These are phyloP conservation scores for Tillus elongatus DNA, from an alignment of 2,888 invertebrate genomes.

Conservation along the genomic window DNA sequence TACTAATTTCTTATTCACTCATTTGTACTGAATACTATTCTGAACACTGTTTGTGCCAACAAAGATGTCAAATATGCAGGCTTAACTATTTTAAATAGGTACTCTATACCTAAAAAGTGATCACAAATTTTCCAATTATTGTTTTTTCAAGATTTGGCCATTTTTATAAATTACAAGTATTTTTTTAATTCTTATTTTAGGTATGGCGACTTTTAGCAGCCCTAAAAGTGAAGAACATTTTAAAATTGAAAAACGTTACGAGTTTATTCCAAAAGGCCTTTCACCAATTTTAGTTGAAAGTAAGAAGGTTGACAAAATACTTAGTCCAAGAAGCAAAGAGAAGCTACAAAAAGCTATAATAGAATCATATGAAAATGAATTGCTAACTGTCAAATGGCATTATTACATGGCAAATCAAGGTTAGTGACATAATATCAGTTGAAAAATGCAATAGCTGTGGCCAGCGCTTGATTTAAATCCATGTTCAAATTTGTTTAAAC, in stretches of 20 bases:
- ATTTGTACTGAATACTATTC: no score
- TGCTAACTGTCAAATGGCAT: conserved; percentile 36
- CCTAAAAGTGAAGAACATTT: conserved; percentile 27
- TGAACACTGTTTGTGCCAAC: no score
- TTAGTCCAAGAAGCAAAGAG: conserved; percentile 33
- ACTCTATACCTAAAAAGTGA: no score
- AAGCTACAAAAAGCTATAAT: conserved; percentile 32
- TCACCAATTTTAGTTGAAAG: conserved; percentile 46
- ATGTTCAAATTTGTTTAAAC: no score
- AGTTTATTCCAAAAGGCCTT: conserved; percentile 52
- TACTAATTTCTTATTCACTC: no score
- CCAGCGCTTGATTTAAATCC: no score
- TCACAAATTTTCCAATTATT: no score
- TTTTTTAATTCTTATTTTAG: conserved; percentile 18
- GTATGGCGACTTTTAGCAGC: conserved; percentile 28
- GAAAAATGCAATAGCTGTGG: conserved; percentile 4
- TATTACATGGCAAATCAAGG: conserved; percentile 31
- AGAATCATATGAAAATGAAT: conserved; percentile 33
- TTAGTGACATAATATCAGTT: conserved; percentile 17
- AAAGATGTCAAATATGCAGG: no score
- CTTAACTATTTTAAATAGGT: no score
- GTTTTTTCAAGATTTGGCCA: no score
- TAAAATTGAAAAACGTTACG: conserved; percentile 42
- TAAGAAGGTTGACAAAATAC: conserved; percentile 25
- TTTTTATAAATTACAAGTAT: no score